phyloP scores from a whole-genome alignment of 2,113 vertebrate genomes.

The Centropristis striata region DNA sequence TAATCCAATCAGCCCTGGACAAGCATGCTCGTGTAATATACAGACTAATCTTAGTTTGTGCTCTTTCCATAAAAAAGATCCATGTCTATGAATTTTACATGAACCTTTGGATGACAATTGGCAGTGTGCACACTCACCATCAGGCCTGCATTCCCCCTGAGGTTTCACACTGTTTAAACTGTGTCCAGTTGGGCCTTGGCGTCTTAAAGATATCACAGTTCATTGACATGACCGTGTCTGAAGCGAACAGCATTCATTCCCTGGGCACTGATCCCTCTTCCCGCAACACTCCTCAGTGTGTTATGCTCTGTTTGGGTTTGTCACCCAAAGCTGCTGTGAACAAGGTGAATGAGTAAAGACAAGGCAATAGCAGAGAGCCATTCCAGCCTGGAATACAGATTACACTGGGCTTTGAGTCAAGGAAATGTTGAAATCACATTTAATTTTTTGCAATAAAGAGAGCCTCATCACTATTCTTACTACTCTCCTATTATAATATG shows the following conservation, averaged over 20 bases:
- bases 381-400: conserved; percentile 44
- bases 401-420: conserved; percentile 23
- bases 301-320: conserved; percentile 56
- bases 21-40: background rate
- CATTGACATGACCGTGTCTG: conserved; percentile 55
- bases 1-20: background rate
- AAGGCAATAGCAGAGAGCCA: conserved; percentile 37
- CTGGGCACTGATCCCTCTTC: conserved; percentile 40
- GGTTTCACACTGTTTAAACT: conserved; percentile 18
- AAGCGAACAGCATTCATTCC: conserved; percentile 43
- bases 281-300: conserved; percentile 42
- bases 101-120: background rate
- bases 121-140: conserved; percentile 3
- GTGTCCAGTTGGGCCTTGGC: conserved; percentile 26
- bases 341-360: conserved; percentile 58
- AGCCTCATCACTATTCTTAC: conserved; percentile 4
- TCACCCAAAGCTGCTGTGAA: conserved; percentile 61
- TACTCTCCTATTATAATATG: conserved; percentile 1
- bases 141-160: background rate
- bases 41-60: background rate
- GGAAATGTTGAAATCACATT: conserved; percentile 44
- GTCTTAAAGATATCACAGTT: conserved; percentile 55
- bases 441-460: conserved; percentile 16
- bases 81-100: conserved; percentile 24
- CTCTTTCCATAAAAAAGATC: background rate